Conservation (phyloP, 2,797 vertebrate species). For the Malacoraja senta region DNA sequence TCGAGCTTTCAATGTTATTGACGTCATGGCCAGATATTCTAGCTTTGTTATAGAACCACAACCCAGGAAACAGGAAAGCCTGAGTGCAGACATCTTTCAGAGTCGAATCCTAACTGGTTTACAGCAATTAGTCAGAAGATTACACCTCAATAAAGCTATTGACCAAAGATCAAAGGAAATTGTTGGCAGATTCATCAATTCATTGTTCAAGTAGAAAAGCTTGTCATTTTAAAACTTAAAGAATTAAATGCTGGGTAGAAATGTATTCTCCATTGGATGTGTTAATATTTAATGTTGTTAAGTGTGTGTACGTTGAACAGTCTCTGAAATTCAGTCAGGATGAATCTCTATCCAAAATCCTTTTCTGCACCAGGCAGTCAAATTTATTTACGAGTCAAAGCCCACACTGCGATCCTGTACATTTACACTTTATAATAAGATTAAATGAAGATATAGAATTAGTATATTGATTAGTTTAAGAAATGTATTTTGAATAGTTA, state of each 20-base stretch:
- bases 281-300: no score
- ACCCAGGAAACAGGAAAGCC: neutral
- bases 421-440: neutral
- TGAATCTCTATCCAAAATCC: no score
- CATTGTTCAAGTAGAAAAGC: neutral
- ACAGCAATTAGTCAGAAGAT: no score
- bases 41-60: no score
- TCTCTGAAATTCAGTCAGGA: no score
- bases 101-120: neutral
- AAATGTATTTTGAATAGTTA: neutral
- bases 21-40: neutral
- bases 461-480: neutral
- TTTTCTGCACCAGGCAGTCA: neutral
- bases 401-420: neutral
- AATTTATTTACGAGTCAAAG: neutral
- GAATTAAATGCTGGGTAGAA: no score
- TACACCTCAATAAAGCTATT: neutral
- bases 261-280: no score
- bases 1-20: no score
- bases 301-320: no score
- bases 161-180: neutral
- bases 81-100: neutral
- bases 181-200: neutral
- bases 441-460: neutral
- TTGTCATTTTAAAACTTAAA: neutral